These are phyloP conservation scores for Pseudomyrmex sp. DNA, from an alignment of 1,140 invertebrate genomes.

Conservation along the genomic window DNA sequence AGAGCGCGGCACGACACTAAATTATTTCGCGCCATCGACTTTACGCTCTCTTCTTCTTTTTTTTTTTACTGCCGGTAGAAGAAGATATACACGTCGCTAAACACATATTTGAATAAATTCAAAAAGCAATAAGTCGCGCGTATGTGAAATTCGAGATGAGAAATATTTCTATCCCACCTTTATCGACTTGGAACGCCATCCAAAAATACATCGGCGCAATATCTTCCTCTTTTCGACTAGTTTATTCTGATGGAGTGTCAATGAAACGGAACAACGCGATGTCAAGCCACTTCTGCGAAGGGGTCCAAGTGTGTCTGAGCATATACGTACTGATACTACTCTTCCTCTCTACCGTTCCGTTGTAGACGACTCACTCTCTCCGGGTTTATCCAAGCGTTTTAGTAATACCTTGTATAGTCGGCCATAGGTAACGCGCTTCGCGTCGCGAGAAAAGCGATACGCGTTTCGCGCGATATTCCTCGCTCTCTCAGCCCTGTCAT, in stretches of 20 bases:
- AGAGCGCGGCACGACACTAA: slow-evolving; percentile 35
- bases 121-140: not conserved
- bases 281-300: not conserved
- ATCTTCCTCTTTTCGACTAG: not conserved
- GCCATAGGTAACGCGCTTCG: slow-evolving; percentile 24
- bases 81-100: not conserved
- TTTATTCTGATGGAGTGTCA: not conserved
- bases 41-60: slow-evolving; percentile 8
- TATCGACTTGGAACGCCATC: not conserved
- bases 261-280: not conserved
- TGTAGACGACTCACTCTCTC: slow-evolving; percentile 3
- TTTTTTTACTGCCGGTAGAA: no score
- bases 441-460: slow-evolving; percentile 48
- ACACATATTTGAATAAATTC: not conserved
- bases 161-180: no score
- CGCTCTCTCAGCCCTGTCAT: slow-evolving; percentile 58
- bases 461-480: slow-evolving; percentile 52
- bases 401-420: slow-evolving; percentile 43
- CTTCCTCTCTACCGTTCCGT: not conserved
- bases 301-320: not conserved
- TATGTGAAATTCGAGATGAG: no score
- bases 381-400: slow-evolving; percentile 45
- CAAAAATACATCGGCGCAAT: not conserved
- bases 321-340: not conserved
- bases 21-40: slow-evolving; percentile 64